Evolutionary conservation across 2,113 vertebrate species (phyloP).

Genomic region (Tricholaema leucomelas): DNA sequence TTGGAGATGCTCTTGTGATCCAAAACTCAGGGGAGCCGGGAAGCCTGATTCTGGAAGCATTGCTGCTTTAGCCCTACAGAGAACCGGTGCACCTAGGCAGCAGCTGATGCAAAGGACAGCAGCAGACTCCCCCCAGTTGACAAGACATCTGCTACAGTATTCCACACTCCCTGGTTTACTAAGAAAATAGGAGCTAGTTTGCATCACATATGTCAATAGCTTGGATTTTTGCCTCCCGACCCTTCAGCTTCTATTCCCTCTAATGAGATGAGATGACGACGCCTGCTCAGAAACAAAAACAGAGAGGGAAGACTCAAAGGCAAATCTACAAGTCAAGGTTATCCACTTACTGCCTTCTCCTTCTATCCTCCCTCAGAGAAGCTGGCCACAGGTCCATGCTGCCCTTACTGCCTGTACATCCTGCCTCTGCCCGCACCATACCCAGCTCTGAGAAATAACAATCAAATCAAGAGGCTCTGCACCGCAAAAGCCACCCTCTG

Average conservation of each 20-base stretch:
- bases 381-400: neutral
- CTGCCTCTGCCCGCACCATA: neutral
- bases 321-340: neutral
- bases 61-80: neutral
- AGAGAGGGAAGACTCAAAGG: neutral
- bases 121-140: neutral
- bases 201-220: neutral
- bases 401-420: neutral
- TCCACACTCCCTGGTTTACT: neutral
- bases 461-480: slow-evolving; percentile 6
- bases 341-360: neutral
- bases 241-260: neutral
- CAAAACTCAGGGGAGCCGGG: neutral
- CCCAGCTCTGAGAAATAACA: neutral
- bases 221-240: slow-evolving; percentile 4
- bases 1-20: slow-evolving; percentile 4
- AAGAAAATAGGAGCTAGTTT: slow-evolving; percentile 1
- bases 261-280: neutral
- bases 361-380: neutral
- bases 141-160: slow-evolving; percentile 11
- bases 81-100: neutral
- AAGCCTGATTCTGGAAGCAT: neutral
- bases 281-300: slow-evolving; percentile 11
- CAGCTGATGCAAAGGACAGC: slow-evolving; percentile 18
- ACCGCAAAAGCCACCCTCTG: slow-evolving; percentile 34